phyloP scores from a whole-genome alignment of 2,888 invertebrate species.

The Cephus sareptanus region DNA sequence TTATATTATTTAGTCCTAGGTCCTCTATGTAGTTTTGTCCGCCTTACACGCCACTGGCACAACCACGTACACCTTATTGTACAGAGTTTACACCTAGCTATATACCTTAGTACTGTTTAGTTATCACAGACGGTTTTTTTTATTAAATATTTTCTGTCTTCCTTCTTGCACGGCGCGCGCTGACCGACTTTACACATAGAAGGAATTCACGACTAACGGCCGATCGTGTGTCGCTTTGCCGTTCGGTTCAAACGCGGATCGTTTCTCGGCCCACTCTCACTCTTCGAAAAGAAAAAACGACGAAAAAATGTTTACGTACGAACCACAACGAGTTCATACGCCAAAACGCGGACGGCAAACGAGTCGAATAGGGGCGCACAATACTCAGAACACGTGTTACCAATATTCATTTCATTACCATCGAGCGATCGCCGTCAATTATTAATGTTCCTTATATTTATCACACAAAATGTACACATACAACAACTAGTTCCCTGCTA shows the following conservation, averaged over 20 bases:
- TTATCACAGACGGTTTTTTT: slow-evolving; percentile 59
- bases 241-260: slow-evolving; percentile 15
- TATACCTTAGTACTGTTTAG: slow-evolving; percentile 58
- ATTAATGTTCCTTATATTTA: slow-evolving; percentile 49
- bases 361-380: slow-evolving; percentile 31
- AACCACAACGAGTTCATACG: slow-evolving; percentile 27
- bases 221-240: slow-evolving; percentile 14
- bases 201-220: slow-evolving; percentile 1
- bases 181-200: slow-evolving; percentile 9
- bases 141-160: slow-evolving; percentile 29
- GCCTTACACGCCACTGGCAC: slow-evolving; percentile 15
- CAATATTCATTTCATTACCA: slow-evolving; percentile 49
- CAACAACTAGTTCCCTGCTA: slow-evolving; percentile 60
- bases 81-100: slow-evolving; percentile 44
- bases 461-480: slow-evolving; percentile 58
- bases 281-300: slow-evolving; percentile 32
- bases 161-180: slow-evolving; percentile 19
- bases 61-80: slow-evolving; percentile 42
- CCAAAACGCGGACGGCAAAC: slow-evolving; percentile 24
- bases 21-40: neutral
- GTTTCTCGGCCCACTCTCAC: slow-evolving; percentile 23
- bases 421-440: slow-evolving; percentile 30
- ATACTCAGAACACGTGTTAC: slow-evolving; percentile 44
- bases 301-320: slow-evolving; percentile 45
- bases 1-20: slow-evolving; percentile 18